Evolutionary conservation across 1,140 invertebrate genomes (phyloP).

Genomic region (Trichonephila clavipes): DNA sequence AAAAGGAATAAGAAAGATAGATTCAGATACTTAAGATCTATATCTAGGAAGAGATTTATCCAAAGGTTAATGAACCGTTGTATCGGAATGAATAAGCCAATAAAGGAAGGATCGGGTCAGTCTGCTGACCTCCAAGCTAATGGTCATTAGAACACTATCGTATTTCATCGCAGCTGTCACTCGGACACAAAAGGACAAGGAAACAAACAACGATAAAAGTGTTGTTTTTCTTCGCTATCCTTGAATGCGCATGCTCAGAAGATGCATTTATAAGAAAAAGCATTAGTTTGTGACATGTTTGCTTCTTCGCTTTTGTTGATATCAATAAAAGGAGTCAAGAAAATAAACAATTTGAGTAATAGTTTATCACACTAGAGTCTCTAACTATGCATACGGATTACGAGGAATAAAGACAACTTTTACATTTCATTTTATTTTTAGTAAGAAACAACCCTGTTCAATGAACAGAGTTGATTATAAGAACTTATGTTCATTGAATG

Average conservation of each 20-base stretch:
- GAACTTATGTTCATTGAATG: too few species aligned
- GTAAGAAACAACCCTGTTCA: too few species aligned
- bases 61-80: neutral
- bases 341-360: neutral
- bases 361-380: neutral
- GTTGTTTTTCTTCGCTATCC: neutral
- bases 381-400: neutral
- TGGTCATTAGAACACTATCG: neutral
- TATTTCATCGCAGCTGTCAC: slow-evolving; percentile 18
- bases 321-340: neutral
- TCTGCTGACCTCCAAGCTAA: slow-evolving; percentile 11
- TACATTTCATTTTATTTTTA: too few species aligned
- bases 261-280: neutral
- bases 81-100: neutral
- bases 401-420: too few species aligned
- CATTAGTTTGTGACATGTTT: neutral
- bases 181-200: neutral
- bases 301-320: neutral
- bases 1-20: too few species aligned
- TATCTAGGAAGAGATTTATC: neutral
- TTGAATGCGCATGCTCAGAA: neutral
- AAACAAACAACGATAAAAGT: neutral
- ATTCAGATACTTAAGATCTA: too few species aligned
- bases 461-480: too few species aligned
- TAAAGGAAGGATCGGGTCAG: neutral